phyloP scores from a whole-genome alignment of 2,113 vertebrate species.

The Nyctibius bracteatus region DNA sequence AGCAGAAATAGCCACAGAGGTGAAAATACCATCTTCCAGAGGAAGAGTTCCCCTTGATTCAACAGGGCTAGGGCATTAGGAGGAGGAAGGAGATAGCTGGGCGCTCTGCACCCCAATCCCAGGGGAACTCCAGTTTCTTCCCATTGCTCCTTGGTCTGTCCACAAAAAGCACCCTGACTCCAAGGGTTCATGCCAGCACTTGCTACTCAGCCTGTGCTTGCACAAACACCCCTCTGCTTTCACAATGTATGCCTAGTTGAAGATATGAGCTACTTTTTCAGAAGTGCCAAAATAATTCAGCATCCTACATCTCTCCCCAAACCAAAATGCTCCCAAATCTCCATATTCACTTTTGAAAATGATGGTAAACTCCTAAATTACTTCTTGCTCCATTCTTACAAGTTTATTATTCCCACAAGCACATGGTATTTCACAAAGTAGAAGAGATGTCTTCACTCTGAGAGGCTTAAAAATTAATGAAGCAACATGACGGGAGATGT shows the following conservation, averaged over 20 bases:
- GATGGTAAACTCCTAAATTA: neutral
- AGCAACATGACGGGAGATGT: neutral
- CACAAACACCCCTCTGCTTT: neutral
- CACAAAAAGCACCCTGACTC: neutral
- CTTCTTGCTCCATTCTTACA: neutral
- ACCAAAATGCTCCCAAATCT: neutral
- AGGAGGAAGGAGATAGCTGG: neutral
- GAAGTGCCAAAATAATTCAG: neutral
- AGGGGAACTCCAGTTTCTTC: neutral
- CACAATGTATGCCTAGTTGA: neutral
- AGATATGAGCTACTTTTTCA: neutral
- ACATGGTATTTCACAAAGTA: neutral
- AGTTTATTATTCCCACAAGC: neutral
- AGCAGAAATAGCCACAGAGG: neutral
- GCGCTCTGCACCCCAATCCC: neutral
- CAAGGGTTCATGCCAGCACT: neutral
- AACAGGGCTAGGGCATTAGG: neutral
- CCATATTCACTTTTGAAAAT: neutral
- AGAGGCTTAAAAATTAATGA: neutral
- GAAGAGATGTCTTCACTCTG: neutral
- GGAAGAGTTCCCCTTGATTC: neutral
- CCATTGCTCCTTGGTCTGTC: accelerated
- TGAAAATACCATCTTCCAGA: neutral
- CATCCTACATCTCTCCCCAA: neutral
- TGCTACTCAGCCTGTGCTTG: neutral